phyloP scores from a whole-genome alignment of 2,113 vertebrate genomes.

The Smithornis capensis region DNA sequence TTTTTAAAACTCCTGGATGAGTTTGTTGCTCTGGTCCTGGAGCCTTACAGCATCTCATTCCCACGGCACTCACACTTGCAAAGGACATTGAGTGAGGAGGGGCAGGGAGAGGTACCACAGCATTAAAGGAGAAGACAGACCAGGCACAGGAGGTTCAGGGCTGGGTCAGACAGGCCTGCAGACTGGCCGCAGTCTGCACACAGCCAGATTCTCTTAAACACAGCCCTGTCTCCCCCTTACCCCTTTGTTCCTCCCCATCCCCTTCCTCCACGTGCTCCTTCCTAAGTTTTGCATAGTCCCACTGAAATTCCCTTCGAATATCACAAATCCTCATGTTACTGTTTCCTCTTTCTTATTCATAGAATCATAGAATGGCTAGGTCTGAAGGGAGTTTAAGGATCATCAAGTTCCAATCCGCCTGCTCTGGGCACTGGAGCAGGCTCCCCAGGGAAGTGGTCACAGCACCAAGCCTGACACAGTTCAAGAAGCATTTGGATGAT shows the following conservation, averaged over 20 bases:
- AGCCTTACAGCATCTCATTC: too few species aligned
- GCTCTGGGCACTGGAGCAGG: neutral
- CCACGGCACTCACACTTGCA: neutral
- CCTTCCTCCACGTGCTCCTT: neutral
- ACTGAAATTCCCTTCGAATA: neutral
- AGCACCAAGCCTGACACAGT: neutral
- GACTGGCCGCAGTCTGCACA: neutral
- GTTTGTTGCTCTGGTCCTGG: too few species aligned
- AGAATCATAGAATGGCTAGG: neutral
- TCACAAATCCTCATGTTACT: neutral
- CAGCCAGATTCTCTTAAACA: fast-evolving
- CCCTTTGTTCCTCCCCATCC: neutral
- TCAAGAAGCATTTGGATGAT: neutral
- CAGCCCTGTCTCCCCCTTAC: neutral
- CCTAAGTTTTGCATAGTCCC: neutral
- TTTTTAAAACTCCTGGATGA: too few species aligned
- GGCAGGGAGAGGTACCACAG: neutral
- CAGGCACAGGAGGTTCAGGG: fast-evolving
- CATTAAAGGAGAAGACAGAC: neutral
- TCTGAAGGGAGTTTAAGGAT: neutral
- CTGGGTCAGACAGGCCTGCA: too few species aligned
- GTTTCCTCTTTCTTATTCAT: neutral
- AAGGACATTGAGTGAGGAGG: too few species aligned
- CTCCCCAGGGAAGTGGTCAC: neutral
- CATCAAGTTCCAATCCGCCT: neutral